Base-by-base conservation (phyloP, 2,888 invertebrate species). In the Lissonota sp. region DNA sequence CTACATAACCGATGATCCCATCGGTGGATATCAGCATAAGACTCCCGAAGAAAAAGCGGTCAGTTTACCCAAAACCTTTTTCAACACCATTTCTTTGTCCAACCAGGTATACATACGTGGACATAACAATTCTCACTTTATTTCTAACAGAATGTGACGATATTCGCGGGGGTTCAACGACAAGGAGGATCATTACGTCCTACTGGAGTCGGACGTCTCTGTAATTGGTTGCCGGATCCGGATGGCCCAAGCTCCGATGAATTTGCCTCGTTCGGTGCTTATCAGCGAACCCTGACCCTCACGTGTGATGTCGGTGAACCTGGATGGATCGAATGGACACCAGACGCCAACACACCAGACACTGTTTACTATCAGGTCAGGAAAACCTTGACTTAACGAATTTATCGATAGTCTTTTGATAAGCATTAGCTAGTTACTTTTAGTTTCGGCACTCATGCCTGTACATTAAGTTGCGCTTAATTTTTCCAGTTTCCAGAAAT, bases 1-100 rank as follows among this genome's bases (percentile, higher is more conserved):
- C 94, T 97, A 97, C 93, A 98, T 98, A 89, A 98, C 98, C 46
- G 97, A 98, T 90, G 98, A 98, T 92, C 95, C 97, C 0, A 94
- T 98, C n/a, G 98, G 98, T 46, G 98, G 98, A 0, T 98, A 96
- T 91, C 95, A 95, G 87, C 96, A 97, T 92, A 98, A 97, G 93
- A 95, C 95, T 0, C 94, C 96, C 0, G 96, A 96, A 86, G 98
- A 98, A 92, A 96, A 95, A 92, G 94, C 95, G 94, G 98, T 97
- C 91, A 90, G 92, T 87, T 26, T 26, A 26, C 26, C 26, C 26
- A 26, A 26, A 26, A 26, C 26, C 26, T 26, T n/a, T n/a, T n/a
- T 51, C 3, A 6, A 46, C 49, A 5, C 57, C 10, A 6, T 40
- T 73, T 74, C 39, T 14, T 49, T 5, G 37, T 55, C 51, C 8